These are phyloP conservation scores for Kryptolebias marmoratus DNA, from an alignment of 2,113 vertebrate genomes.

Conservation along the genomic window DNA sequence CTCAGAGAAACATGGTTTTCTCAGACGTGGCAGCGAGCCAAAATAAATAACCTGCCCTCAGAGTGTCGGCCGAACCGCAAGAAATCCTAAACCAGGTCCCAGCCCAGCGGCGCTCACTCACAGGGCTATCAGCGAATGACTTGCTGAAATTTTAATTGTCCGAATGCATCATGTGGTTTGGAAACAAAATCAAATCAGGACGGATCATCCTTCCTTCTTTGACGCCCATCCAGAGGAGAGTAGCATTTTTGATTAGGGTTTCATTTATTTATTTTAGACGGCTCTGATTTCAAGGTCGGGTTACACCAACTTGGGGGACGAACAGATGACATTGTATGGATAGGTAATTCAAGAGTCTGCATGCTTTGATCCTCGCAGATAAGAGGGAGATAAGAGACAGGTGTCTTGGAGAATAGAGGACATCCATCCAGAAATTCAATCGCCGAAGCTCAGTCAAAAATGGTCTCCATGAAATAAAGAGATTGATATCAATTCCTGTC, in stretches of 20 bases:
- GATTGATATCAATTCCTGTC: slow-evolving; percentile 46
- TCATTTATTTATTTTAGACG: slow-evolving; percentile 79
- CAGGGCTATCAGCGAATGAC: slow-evolving; percentile 82
- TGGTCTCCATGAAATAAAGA: slow-evolving; percentile 60
- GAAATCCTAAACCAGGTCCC: slow-evolving; percentile 81
- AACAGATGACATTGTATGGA: slow-evolving; percentile 74
- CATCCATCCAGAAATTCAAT: slow-evolving; percentile 76
- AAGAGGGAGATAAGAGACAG: slow-evolving; percentile 76
- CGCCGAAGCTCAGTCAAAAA: slow-evolving; percentile 68
- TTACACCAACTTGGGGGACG: slow-evolving; percentile 79
- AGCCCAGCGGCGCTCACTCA: slow-evolving; percentile 67
- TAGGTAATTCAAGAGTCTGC: slow-evolving; percentile 78
- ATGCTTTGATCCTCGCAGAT: slow-evolving; percentile 78
- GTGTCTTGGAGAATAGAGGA: slow-evolving; percentile 75
- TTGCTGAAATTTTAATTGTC: slow-evolving; percentile 88
- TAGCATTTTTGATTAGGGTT: slow-evolving; percentile 76
- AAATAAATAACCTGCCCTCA: slow-evolving; percentile 77
- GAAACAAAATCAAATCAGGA: slow-evolving; percentile 81
- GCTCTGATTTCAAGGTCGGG: slow-evolving; percentile 78
- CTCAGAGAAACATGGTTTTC: slow-evolving; percentile 70
- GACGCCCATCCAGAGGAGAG: slow-evolving; percentile 72
- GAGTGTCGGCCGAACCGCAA: slow-evolving; percentile 80
- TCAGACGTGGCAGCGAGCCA: slow-evolving; percentile 66
- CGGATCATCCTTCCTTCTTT: slow-evolving; percentile 73
- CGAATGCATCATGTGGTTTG: slow-evolving; percentile 84